phyloP scores from a whole-genome alignment of 2,797 vertebrate species.

The Nothura maculosa region DNA sequence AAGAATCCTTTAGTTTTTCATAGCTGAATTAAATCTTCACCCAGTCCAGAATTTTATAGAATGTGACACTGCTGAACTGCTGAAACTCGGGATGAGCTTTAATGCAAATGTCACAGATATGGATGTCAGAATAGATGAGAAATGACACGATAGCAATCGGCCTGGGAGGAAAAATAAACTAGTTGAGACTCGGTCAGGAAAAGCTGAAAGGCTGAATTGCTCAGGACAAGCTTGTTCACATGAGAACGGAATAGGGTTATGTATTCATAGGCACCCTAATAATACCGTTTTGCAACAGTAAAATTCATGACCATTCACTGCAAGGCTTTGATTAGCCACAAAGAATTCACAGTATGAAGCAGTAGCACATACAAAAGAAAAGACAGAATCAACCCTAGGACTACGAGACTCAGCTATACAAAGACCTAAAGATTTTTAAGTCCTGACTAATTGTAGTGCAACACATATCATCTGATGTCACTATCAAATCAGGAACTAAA shows the following conservation, averaged over 20 bases:
- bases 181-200: neutral
- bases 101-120: neutral
- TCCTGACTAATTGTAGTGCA: neutral
- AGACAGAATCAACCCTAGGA: neutral
- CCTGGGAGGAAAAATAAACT: neutral
- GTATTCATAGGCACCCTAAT: neutral
- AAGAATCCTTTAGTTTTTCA: neutral
- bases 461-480: neutral
- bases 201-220: neutral
- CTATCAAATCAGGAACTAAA: neutral
- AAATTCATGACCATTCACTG: neutral
- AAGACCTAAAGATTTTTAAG: accelerated
- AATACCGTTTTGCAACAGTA: neutral
- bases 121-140: neutral
- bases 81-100: neutral
- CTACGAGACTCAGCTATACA: neutral
- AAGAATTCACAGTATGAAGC: neutral
- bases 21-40: neutral
- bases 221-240: neutral
- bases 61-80: neutral
- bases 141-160: neutral
- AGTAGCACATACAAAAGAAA: neutral
- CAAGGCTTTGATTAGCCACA: neutral
- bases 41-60: neutral
- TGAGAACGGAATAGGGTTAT: neutral